Conservation (phyloP, 2,113 vertebrate species). For the Mesitornis unicolor region DNA sequence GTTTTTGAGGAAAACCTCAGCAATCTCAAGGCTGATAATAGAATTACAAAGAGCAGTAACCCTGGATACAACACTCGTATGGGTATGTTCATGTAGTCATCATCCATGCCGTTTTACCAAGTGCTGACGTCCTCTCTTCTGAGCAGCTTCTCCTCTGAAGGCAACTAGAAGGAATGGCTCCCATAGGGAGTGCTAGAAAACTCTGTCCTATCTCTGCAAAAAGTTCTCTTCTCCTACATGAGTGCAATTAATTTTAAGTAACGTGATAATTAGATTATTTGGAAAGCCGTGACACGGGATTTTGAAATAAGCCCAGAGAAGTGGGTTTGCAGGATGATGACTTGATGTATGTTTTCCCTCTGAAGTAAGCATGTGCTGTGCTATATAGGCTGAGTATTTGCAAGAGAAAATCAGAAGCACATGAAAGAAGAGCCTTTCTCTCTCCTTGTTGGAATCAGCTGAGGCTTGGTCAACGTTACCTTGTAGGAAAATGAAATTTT, state of each 20-base stretch:
- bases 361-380: not conserved
- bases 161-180: not conserved
- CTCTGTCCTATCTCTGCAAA: not conserved
- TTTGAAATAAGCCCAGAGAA: not conserved
- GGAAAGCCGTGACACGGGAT: not conserved
- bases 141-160: not conserved
- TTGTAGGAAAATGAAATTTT: not conserved
- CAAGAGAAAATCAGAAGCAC: not conserved
- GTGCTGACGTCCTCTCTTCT: not conserved
- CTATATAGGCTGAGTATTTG: not conserved
- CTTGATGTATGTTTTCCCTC: not conserved
- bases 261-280: not conserved
- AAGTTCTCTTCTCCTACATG: not conserved
- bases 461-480: not conserved
- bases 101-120: not conserved
- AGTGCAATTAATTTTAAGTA: not conserved
- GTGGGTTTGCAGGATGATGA: fast-evolving
- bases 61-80: not conserved
- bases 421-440: not conserved
- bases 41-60: not conserved
- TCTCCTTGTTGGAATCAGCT: not conserved
- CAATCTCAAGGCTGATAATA: not conserved
- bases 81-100: not conserved
- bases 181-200: not conserved
- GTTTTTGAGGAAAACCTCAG: not conserved